phyloP scores from a whole-genome alignment of 1,140 invertebrate species.

The Tenebrio molitor region DNA sequence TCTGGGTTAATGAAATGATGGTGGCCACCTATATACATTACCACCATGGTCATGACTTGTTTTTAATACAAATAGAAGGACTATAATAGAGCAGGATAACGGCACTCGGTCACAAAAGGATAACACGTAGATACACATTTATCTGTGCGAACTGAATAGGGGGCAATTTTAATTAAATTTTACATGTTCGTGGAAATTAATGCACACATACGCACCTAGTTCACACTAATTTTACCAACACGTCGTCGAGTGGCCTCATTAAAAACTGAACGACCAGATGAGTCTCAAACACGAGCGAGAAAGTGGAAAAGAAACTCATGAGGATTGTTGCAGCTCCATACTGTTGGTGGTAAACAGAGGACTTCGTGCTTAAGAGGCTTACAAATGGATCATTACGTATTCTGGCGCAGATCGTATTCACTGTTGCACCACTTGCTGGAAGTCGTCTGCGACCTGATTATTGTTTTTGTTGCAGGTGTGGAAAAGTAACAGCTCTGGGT shows the following conservation, averaged over 20 bases:
- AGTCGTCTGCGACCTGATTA: too few relatives aligned
- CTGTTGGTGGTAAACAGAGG: background rate
- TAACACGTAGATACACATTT: background rate
- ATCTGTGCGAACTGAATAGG: background rate
- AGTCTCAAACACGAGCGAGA: too few relatives aligned
- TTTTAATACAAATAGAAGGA: background rate
- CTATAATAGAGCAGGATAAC: background rate
- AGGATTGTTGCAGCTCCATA: too few relatives aligned
- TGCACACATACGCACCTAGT: too few relatives aligned
- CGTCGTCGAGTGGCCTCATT: too few relatives aligned
- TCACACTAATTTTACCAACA: too few relatives aligned
- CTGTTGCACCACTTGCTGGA: background rate
- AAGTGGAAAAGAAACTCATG: too few relatives aligned
- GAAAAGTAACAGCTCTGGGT: too few relatives aligned
- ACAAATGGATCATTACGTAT: background rate
- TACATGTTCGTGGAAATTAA: background rate
- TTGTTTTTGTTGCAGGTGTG: too few relatives aligned
- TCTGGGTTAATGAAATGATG: constrained; percentile 6
- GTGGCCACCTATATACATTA: background rate
- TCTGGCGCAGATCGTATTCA: background rate
- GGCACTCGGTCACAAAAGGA: background rate
- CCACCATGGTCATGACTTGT: constrained; percentile 12
- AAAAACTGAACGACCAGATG: too few relatives aligned
- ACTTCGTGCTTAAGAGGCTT: background rate
- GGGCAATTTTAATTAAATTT: background rate